Percentiles rank a stretch among this genome's conserved stretches.
These are phyloP conservation scores for Zygaena filipendulae DNA, from an alignment of 2,888 invertebrate genomes.

Conservation along the genomic window DNA sequence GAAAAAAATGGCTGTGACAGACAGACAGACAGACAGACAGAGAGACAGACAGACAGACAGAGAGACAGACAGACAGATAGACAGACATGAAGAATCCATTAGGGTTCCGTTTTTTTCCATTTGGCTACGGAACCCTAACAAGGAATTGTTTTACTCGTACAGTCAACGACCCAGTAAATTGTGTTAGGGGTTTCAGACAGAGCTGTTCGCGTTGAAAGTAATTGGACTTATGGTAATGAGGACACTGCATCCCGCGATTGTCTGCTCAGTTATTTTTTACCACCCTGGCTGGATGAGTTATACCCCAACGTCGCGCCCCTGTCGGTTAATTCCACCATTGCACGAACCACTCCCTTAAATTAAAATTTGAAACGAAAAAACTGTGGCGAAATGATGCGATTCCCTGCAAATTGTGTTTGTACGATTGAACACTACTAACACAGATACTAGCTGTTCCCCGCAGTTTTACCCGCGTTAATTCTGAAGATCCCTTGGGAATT, in stretches of 20 bases:
- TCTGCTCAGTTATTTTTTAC: constrained; percentile 25
- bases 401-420: too few species aligned
- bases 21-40: constrained; percentile 1
- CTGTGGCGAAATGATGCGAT: too few species aligned
- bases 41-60: constrained; percentile 1
- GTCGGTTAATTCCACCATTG: constrained; percentile 6
- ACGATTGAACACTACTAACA: too few species aligned
- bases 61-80: constrained; percentile 2
- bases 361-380: constrained; percentile 15
- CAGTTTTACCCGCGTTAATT: too few species aligned
- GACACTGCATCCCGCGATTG: constrained; percentile 16
- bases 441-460: too few species aligned
- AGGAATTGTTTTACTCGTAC: neutral
- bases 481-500: too few species aligned
- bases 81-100: neutral
- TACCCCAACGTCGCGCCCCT: too few species aligned
- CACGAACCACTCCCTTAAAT: constrained; percentile 20
- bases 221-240: constrained; percentile 32
- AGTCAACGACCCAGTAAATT: constrained; percentile 16
- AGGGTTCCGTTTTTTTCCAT: neutral
- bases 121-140: neutral
- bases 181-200: constrained; percentile 18
- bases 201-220: constrained; percentile 22
- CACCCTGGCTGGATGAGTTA: constrained; percentile 21
- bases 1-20: constrained; percentile 2